Evolutionary conservation across 2,888 invertebrate genomes (phyloP).

Genomic region (Epinotia demarniana): DNA sequence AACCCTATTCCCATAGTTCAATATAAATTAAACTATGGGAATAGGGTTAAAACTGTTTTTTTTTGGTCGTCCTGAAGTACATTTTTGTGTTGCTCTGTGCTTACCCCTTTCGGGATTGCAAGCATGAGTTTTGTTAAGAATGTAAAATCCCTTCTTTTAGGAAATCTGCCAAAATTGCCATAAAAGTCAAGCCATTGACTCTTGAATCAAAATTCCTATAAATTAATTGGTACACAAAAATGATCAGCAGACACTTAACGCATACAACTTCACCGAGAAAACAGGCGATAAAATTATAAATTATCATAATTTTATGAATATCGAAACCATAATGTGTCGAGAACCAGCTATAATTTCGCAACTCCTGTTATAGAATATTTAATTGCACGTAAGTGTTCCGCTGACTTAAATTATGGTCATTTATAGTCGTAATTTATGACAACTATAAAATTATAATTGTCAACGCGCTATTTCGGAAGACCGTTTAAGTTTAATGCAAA

Average conservation of each 20-base stretch:
- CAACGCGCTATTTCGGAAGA: constrained; percentile 50
- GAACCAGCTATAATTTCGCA: constrained; percentile 42
- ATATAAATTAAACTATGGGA: too few relatives aligned
- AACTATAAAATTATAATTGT: constrained; percentile 56
- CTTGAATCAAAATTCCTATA: neutral
- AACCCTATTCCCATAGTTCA: too few relatives aligned
- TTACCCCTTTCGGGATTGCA: too few relatives aligned
- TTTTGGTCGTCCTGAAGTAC: too few relatives aligned
- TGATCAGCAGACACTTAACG: constrained; percentile 12
- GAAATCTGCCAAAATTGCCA: neutral
- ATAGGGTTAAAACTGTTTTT: too few relatives aligned
- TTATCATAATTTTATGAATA: constrained; percentile 39
- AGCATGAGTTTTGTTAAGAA: too few relatives aligned
- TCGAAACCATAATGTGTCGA: constrained; percentile 29
- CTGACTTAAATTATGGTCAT: constrained; percentile 41
- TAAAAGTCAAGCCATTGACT: neutral
- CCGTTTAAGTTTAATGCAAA: constrained; percentile 47
- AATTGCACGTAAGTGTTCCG: constrained; percentile 40
- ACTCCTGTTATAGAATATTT: constrained; percentile 45
- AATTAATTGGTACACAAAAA: neutral
- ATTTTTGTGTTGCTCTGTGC: too few relatives aligned
- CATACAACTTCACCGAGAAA: constrained; percentile 22
- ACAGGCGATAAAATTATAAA: constrained; percentile 39
- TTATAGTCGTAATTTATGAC: constrained; percentile 51
- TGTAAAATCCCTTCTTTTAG: neutral